Evolutionary conservation across 64 coral and sea anemone species (phyloP).

Genomic region (Montipora foliosa): DNA sequence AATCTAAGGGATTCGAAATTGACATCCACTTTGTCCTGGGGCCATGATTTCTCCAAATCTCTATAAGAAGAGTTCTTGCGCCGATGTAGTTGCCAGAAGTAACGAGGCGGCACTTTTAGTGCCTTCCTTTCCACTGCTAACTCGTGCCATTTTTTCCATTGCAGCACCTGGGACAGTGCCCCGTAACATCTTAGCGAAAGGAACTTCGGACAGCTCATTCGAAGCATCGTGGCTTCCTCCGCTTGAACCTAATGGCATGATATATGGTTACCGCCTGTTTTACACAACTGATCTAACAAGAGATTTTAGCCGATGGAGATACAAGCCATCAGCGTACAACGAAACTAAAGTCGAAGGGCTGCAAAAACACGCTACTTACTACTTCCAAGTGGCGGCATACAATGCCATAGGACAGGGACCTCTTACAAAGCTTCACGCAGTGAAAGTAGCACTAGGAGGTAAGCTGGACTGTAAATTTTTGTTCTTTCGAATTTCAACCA

Average conservation of each 20-base stretch:
- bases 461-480: no score
- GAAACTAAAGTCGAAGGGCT: conserved; percentile 42
- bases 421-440: conserved; percentile 46
- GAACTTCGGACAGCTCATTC: conserved; percentile 79
- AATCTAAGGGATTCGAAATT: no score
- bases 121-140: background rate
- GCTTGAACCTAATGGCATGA: conserved; percentile 55
- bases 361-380: conserved; percentile 64
- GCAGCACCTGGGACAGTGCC: conserved; percentile 72
- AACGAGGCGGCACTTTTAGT: no score
- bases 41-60: no score
- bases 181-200: conserved; percentile 64
- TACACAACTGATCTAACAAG: conserved; percentile 51
- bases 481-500: no score
- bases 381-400: conserved; percentile 67
- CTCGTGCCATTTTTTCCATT: background rate
- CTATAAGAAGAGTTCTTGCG: no score
- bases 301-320: conserved; percentile 52
- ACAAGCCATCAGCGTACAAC: conserved; percentile 30
- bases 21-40: no score
- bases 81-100: no score
- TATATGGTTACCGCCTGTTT: conserved; percentile 71
- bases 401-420: conserved; percentile 75
- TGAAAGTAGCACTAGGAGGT: conserved; percentile 88
- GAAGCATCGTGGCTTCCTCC: conserved; percentile 80